A percentile compares a stretch with the other conserved stretches of the same genome.
phyloP scores from a whole-genome alignment of 2,888 invertebrate species.

The Conchocele bisecta region DNA sequence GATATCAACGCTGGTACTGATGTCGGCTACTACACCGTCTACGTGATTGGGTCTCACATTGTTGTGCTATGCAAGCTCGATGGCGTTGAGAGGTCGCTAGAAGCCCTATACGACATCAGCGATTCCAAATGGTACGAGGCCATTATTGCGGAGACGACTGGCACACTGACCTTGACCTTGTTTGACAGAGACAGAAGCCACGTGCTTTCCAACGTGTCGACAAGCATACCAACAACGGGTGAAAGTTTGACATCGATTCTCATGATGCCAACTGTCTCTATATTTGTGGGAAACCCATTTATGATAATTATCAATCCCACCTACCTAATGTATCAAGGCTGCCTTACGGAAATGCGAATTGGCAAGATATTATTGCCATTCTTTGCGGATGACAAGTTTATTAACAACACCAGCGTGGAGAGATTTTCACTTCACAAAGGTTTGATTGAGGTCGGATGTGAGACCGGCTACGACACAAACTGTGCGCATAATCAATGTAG shows the following conservation, averaged over 20 bases:
- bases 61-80: slow-evolving; percentile 62
- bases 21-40: slow-evolving; percentile 59
- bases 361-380: slow-evolving; percentile 92
- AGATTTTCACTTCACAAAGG: slow-evolving; percentile 52
- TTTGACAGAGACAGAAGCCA: slow-evolving; percentile 27
- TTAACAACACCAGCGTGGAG: slow-evolving; percentile 64
- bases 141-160: slow-evolving; percentile 32
- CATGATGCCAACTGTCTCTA: neutral
- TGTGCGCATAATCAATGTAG: slow-evolving; percentile 84
- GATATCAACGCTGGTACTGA: slow-evolving; percentile 86
- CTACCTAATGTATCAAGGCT: slow-evolving; percentile 90
- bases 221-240: slow-evolving; percentile 5
- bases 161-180: slow-evolving; percentile 47
- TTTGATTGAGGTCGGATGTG: slow-evolving; percentile 43
- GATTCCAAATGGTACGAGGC: slow-evolving; percentile 67
- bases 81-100: slow-evolving; percentile 20
- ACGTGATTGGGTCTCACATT: slow-evolving; percentile 62
- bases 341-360: slow-evolving; percentile 93
- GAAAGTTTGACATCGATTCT: slow-evolving; percentile 27
- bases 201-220: slow-evolving; percentile 16
- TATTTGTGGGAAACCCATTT: slow-evolving; percentile 22
- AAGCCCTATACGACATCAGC: slow-evolving; percentile 44
- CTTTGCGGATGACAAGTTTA: slow-evolving; percentile 86
- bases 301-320: slow-evolving; percentile 1
- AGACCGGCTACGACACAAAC: slow-evolving; percentile 17